A percentile compares a stretch with the other conserved stretches of the same genome.
These are phyloP conservation scores for Turritopsis rubra DNA, from an alignment of 30 jellyfish, hydroid and myxozoan species.

Conservation along the genomic window DNA sequence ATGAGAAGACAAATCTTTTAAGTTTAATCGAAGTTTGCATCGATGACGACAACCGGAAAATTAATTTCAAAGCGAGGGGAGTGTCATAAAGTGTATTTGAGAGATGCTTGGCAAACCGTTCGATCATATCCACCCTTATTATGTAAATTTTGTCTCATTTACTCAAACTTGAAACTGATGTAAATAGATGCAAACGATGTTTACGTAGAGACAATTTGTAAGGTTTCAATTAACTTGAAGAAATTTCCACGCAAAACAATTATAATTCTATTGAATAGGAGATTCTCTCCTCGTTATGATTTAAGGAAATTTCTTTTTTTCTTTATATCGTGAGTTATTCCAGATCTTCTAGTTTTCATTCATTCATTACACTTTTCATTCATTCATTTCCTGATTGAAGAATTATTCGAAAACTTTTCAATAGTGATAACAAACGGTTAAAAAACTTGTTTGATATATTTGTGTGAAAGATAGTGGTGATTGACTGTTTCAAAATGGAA, in stretches of 20 bases:
- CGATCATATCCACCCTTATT: not conserved
- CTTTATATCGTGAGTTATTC: too few species aligned
- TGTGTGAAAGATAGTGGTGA: not conserved
- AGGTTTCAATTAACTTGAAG: too few species aligned
- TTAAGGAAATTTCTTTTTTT: too few species aligned
- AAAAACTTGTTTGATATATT: not conserved
- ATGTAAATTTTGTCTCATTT: too few species aligned
- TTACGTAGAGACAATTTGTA: too few species aligned
- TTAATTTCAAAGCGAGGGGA: not conserved
- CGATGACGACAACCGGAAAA: not conserved
- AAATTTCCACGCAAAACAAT: too few species aligned
- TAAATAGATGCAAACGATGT: not conserved
- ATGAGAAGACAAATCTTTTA: not conserved
- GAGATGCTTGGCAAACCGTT: not conserved
- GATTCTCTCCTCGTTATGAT: too few species aligned
- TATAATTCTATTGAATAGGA: too few species aligned
- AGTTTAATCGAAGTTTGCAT: not conserved
- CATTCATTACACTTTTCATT: too few species aligned
- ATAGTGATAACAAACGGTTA: not conserved
- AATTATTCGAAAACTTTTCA: not conserved
- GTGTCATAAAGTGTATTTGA: not conserved
- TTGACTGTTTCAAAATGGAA: not conserved
- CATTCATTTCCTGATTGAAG: too few species aligned
- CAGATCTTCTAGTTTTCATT: too few species aligned
- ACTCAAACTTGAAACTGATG: not conserved